Conservation (phyloP, 2,113 vertebrate genomes). For the Pituophis catenifer region DNA sequence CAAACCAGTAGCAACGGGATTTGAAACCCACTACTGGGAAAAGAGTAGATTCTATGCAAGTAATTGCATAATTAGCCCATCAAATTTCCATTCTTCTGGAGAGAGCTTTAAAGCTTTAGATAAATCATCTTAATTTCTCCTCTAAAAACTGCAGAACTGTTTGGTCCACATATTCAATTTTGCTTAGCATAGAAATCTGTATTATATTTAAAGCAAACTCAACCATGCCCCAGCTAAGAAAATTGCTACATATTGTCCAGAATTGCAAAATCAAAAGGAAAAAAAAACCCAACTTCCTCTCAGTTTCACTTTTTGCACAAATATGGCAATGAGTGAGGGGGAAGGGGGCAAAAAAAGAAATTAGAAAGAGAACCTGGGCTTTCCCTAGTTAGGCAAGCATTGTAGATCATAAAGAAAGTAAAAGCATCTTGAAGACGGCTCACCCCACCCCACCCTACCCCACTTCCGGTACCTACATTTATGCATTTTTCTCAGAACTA, state of each 20-base stretch:
- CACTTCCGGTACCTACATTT: background rate
- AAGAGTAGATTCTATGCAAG: background rate
- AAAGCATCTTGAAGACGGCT: background rate
- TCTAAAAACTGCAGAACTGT: background rate
- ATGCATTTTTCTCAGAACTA: background rate
- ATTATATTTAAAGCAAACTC: background rate
- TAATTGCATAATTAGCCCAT: background rate
- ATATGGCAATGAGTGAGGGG: background rate
- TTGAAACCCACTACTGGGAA: background rate
- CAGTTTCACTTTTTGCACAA: background rate
- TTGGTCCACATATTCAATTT: background rate
- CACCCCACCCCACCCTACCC: background rate
- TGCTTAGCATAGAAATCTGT: background rate
- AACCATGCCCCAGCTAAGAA: background rate
- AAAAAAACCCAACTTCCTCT: background rate
- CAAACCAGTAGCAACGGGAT: too few relatives aligned
- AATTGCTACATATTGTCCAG: background rate
- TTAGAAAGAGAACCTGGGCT: background rate
- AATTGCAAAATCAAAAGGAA: background rate
- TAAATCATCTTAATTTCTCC: background rate
- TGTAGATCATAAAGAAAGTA: background rate
- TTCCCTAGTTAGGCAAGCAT: background rate
- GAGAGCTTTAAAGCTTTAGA: background rate
- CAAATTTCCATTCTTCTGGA: background rate
- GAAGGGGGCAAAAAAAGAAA: background rate